Base-by-base conservation (phyloP, 2,797 vertebrate species). In the Xyrichtys novacula region DNA sequence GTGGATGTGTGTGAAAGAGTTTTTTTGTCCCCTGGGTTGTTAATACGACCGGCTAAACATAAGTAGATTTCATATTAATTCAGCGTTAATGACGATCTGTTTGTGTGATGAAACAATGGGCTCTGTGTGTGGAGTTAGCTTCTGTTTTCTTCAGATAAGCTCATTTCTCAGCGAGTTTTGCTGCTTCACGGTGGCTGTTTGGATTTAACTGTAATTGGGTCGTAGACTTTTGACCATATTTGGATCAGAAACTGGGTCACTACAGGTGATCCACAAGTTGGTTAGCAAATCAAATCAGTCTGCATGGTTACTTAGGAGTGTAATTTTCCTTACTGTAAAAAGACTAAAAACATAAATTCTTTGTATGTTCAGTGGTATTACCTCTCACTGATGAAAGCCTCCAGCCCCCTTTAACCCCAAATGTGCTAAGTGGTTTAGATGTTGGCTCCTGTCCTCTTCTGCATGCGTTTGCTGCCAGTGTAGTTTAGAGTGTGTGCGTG, bases 161-260 rank as follows among this genome's bases (percentile, higher is more conserved):
- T 32, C 38, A 5, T 0, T 26, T 44, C 10, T 7, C 5, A 4
- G 15, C 20, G 48, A 9, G 34, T 39, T 14, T 50, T 34, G 26
- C 19, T 43, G 19, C 16, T 68, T 43, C 62, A 67, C 67, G 56
- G 7, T 7, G 32, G 14, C 55, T 55, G 52, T 1, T 61, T 34
- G 16, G 19, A 34, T 10, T 56, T 55, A 3, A 0, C 61, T 42
- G 6, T 26, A 15, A 32, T 20, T 19, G 1, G 8, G 7, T 42
- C 19, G 10, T 20, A 42, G 40, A 42, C 40, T 23, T 14, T 38
- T 38, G 15, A 5, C 36, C 34, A 36, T 15, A 17, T 15, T 15
- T 38, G 36, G 15, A 15, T 15, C 15, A 16, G 15, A 38, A 16
- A 5, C 6, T 38, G 36, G 15, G 15, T 11, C 2, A 15, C n/a